Evolutionary conservation across 2,113 vertebrate species (phyloP).

Genomic region (Poecilia latipinna): DNA sequence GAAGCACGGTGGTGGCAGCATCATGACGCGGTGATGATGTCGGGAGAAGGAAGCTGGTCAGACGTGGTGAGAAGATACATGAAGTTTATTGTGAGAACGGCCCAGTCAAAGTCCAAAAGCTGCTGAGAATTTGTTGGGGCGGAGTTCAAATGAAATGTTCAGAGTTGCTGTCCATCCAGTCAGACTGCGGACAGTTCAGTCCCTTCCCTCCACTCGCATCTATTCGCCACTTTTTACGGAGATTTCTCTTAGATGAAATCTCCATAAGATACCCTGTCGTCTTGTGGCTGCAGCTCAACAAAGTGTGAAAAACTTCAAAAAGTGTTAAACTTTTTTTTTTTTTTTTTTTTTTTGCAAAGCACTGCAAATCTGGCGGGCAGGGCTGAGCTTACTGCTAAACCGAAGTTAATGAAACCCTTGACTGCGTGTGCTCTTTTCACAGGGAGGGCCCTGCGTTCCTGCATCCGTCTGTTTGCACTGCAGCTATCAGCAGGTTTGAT

Average conservation of each 20-base stretch:
- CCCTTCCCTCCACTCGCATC: background rate
- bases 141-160: background rate
- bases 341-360: no score
- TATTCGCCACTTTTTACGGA: no score
- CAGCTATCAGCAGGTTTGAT: constrained; percentile 14
- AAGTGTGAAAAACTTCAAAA: background rate
- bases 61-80: no score
- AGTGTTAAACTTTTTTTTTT: no score
- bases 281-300: background rate
- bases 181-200: background rate
- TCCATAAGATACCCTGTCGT: background rate
- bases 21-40: no score
- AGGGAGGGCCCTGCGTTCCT: constrained; percentile 30
- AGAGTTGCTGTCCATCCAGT: background rate
- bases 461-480: background rate
- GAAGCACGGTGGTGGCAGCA: no score
- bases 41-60: no score
- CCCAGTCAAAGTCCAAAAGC: no score
- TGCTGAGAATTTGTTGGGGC: no score
- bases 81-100: background rate
- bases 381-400: constrained; percentile 21
- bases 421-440: constrained; percentile 41
- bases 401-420: constrained; percentile 44
- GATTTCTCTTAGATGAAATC: background rate
- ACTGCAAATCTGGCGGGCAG: constrained; percentile 13